phyloP scores from a whole-genome alignment of 2,888 invertebrate species.

The Elegia similella region DNA sequence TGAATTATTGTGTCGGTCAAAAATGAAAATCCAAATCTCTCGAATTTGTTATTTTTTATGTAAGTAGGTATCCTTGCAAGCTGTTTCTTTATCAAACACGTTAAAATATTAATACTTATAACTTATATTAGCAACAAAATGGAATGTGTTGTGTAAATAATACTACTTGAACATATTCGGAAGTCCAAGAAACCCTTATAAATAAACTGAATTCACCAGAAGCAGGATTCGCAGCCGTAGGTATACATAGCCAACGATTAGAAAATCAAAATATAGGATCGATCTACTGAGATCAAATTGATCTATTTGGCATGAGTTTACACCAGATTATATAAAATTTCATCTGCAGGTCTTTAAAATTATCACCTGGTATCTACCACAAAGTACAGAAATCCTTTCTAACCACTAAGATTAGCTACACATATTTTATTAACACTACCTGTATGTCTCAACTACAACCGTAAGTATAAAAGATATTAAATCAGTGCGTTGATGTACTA shows the following conservation, averaged over 20 bases:
- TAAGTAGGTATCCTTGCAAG: no score
- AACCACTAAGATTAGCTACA: slow-evolving; percentile 6
- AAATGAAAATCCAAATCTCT: no score
- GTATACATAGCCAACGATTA: background rate
- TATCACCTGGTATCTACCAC: background rate
- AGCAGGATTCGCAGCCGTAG: background rate
- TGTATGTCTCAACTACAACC: slow-evolving; percentile 48
- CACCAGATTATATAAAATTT: background rate
- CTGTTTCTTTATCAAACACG: no score
- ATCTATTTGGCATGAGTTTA: slow-evolving; percentile 2
- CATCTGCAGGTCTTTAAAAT: background rate
- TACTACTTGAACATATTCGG: background rate
- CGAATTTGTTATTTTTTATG: no score
- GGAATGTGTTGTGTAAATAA: slow-evolving; percentile 2
- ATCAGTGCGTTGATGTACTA: slow-evolving; percentile 44
- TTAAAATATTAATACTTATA: background rate
- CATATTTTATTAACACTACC: slow-evolving; percentile 38
- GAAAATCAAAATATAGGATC: background rate
- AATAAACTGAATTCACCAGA: background rate
- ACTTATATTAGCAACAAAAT: background rate
- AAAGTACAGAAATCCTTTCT: background rate
- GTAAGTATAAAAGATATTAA: slow-evolving; percentile 42
- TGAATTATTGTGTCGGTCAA: no score
- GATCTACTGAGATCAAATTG: slow-evolving; percentile 13
- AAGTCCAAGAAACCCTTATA: background rate